A percentile compares a stretch with the other conserved stretches of the same genome.
phyloP scores from a whole-genome alignment of 2,113 vertebrate species.

The Corydoras sp. region DNA sequence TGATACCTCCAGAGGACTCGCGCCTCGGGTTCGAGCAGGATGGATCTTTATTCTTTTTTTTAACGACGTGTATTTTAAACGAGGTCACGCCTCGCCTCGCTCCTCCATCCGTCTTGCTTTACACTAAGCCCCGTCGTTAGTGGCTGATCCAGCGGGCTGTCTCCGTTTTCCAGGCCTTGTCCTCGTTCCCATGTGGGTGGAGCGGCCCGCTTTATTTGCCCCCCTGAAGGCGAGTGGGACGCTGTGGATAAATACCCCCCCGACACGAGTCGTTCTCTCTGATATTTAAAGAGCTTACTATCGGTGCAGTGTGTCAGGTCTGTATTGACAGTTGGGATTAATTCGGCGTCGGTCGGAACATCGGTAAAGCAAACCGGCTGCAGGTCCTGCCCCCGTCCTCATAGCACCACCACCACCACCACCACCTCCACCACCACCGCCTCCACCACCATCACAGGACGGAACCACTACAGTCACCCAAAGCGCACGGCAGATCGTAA shows the following conservation, averaged over 20 bases:
- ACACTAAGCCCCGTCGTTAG: neutral
- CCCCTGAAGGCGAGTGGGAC: slow-evolving; percentile 36
- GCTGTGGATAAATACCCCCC: slow-evolving; percentile 43
- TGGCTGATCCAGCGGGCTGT: slow-evolving; percentile 8
- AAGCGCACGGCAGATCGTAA: no score
- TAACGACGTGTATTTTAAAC: no score
- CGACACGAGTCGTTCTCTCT: slow-evolving; percentile 44
- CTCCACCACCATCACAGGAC: neutral
- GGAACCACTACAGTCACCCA: no score
- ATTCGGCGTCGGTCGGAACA: slow-evolving; percentile 63
- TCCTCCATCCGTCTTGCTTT: neutral
- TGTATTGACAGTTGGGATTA: slow-evolving; percentile 54
- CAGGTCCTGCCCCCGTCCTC: neutral
- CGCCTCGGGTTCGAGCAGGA: no score
- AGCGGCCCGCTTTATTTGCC: slow-evolving; percentile 23
- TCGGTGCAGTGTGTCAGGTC: slow-evolving; percentile 36
- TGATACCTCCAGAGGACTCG: no score
- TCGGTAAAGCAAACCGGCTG: slow-evolving; percentile 40
- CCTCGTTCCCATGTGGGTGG: slow-evolving; percentile 24
- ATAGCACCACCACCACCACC: neutral
- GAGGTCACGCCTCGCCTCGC: no score
- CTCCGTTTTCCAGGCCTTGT: slow-evolving; percentile 29
- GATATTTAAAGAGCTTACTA: slow-evolving; percentile 48
- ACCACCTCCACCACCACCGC: no score
- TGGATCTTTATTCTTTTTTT: no score